Conservation (phyloP, 2,113 vertebrate genomes). For the Chloropsis cyanopogon region DNA sequence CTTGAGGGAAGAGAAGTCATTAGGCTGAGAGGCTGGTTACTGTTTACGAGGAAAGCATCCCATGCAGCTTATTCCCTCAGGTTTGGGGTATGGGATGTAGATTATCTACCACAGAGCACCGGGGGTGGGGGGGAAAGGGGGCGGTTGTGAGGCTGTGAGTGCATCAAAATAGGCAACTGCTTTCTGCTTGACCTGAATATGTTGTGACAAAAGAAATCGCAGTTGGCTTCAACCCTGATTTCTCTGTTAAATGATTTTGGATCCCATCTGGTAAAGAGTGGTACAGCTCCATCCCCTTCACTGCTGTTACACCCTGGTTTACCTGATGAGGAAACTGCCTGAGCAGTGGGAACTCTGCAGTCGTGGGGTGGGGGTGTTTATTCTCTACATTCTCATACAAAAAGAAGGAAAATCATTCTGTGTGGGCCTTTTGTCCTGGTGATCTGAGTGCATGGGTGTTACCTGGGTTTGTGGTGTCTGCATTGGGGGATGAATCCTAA, state of each 20-base stretch:
- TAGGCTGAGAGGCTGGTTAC: not conserved
- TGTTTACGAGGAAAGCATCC: not conserved
- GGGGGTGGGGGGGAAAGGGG: accelerated
- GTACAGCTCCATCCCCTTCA: not conserved
- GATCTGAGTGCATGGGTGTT: not conserved
- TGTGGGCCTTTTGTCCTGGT: not conserved
- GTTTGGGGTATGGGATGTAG: not conserved
- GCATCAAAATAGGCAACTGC: not conserved
- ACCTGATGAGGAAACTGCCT: not conserved
- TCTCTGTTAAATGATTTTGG: not conserved
- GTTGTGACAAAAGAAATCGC: not conserved
- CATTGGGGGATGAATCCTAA: not conserved
- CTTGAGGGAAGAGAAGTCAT: not conserved
- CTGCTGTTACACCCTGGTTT: not conserved
- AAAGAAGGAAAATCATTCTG: not conserved
- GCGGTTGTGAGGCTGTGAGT: not conserved
- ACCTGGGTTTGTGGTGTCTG: not conserved
- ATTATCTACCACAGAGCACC: not conserved
- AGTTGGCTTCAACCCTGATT: not conserved
- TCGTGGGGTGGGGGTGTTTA: accelerated
- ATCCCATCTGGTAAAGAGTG: not conserved
- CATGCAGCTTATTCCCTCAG: not conserved
- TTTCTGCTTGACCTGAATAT: not conserved
- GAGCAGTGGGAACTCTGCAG: not conserved
- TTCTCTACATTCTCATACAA: not conserved